Percentiles rank a stretch among this genome's conserved stretches.
Conservation (phyloP, 2,113 vertebrate genomes). For the Donacobius atricapilla region DNA sequence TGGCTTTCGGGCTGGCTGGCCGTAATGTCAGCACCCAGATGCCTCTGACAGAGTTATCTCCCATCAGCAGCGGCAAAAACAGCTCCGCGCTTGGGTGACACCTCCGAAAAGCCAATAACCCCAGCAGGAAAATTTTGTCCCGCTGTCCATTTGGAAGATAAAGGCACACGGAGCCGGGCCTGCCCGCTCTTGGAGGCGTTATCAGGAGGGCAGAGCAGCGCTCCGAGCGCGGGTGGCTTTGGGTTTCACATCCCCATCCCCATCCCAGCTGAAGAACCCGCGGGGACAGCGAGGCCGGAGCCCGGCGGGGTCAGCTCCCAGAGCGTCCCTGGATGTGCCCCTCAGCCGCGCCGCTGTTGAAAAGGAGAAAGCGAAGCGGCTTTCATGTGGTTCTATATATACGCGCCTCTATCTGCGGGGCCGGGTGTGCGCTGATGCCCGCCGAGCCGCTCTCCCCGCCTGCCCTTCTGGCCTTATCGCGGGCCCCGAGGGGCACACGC, state of each 20-base stretch:
- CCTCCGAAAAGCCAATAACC: background rate
- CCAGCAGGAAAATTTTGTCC: background rate
- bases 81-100: background rate
- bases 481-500: slow-evolving; percentile 26
- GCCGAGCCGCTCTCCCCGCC: slow-evolving; percentile 66
- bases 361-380: slow-evolving; percentile 46
- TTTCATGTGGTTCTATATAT: slow-evolving; percentile 75
- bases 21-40: slow-evolving; percentile 45
- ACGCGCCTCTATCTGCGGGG: slow-evolving; percentile 48
- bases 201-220: accelerated
- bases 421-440: slow-evolving; percentile 66
- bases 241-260: background rate
- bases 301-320: background rate
- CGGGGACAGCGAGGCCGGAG: background rate
- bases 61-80: slow-evolving; percentile 4
- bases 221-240: background rate
- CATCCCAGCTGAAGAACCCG: background rate
- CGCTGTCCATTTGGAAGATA: background rate
- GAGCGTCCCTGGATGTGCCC: background rate
- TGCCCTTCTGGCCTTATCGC: slow-evolving; percentile 69
- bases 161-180: background rate
- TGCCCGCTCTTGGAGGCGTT: background rate
- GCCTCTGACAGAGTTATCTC: slow-evolving; percentile 44
- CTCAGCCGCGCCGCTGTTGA: background rate
- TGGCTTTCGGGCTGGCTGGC: background rate